A percentile compares a stretch with the other conserved stretches of the same genome.
phyloP scores from a whole-genome alignment of 2,113 vertebrate genomes.

The Cochlearius cochlearius region DNA sequence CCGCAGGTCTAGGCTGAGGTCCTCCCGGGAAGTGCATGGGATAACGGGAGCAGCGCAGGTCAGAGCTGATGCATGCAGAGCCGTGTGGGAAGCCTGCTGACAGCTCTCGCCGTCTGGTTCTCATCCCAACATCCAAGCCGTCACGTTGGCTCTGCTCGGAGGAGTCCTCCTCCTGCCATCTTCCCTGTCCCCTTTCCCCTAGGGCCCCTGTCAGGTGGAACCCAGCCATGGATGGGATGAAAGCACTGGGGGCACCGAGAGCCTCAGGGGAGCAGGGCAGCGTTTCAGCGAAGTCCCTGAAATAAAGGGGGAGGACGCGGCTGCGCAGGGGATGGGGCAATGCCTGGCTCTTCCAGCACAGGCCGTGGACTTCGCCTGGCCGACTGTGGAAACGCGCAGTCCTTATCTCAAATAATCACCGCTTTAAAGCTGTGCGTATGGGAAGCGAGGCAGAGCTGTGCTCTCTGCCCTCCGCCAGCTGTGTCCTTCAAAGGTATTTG shows the following conservation, averaged over 20 bases:
- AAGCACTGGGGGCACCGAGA: background rate
- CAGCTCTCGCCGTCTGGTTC: background rate
- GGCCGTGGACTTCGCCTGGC: too few species aligned
- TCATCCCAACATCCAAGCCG: background rate
- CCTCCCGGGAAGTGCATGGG: too few species aligned
- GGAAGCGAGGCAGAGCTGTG: background rate
- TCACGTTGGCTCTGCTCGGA: background rate
- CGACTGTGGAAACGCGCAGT: rapidly evolving
- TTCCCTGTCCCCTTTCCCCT: background rate
- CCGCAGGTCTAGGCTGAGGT: background rate
- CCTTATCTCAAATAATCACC: too few species aligned
- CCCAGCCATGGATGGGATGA: background rate
- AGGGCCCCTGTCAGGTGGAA: background rate
- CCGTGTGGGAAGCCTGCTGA: background rate
- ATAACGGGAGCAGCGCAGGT: background rate
- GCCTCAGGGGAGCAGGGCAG: background rate
- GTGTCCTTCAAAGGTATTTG: conserved; percentile 1
- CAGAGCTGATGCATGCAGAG: background rate
- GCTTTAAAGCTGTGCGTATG: rapidly evolving
- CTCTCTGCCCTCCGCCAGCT: background rate
- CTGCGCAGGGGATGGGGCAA: rapidly evolving
- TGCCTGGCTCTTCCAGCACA: rapidly evolving
- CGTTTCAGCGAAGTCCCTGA: rapidly evolving
- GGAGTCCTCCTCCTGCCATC: background rate
- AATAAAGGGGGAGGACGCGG: rapidly evolving